phyloP scores from a whole-genome alignment of 2,113 vertebrate genomes.

The Muntiacus muntjak region DNA sequence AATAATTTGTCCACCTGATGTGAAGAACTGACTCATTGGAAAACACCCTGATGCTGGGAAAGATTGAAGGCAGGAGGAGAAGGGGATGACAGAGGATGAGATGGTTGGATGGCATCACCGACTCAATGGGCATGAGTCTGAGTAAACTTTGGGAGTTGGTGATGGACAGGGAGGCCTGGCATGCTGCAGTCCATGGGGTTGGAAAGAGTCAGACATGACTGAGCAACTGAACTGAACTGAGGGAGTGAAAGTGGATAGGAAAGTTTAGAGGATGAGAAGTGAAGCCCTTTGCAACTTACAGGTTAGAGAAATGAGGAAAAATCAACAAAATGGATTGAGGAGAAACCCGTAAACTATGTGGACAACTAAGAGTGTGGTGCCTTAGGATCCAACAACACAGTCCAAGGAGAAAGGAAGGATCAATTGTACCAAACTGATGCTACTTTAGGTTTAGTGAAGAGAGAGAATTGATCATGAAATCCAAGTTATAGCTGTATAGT shows the following conservation, averaged over 20 bases:
- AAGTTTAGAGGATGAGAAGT: neutral
- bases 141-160: neutral
- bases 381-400: neutral
- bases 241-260: neutral
- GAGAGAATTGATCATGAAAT: neutral
- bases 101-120: neutral
- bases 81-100: neutral
- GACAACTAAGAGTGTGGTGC: neutral
- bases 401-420: neutral
- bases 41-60: neutral
- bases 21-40: neutral
- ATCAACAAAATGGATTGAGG: neutral
- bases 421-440: neutral
- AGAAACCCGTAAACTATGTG: neutral
- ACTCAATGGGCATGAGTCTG: neutral
- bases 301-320: neutral
- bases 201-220: rapidly evolving
- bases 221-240: neutral
- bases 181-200: neutral
- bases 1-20: neutral
- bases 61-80: neutral
- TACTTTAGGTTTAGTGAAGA: neutral
- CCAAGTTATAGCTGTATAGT: too few species aligned
- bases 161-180: neutral
- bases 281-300: neutral